These are phyloP conservation scores for Ptychoptera contaminata DNA, from an alignment of 2,888 invertebrate species.

Conservation along the genomic window DNA sequence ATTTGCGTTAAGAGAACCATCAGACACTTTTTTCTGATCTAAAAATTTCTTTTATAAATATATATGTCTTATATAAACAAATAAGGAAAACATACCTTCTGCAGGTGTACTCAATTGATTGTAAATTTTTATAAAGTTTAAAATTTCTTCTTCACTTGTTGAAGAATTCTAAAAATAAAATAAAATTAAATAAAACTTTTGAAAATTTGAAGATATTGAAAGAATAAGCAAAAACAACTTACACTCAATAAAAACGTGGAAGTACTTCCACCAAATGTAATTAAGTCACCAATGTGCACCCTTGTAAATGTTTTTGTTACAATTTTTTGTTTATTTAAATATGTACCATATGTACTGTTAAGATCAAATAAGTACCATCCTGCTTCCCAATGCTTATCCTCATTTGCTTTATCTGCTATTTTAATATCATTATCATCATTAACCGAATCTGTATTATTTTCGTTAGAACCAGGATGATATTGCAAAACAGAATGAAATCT, in stretches of 20 bases:
- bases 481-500: conserved; percentile 77
- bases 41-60: too few relatives aligned
- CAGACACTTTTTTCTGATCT: too few relatives aligned
- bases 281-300: conserved; percentile 74
- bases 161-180: too few relatives aligned
- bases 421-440: conserved; percentile 3
- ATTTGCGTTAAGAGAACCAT: too few relatives aligned
- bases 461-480: conserved; percentile 41
- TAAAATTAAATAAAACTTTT: too few relatives aligned
- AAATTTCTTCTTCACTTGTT: too few relatives aligned
- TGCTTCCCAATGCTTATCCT: conserved; percentile 16
- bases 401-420: background rate
- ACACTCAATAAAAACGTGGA: conserved; percentile 58
- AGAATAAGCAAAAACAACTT: conserved; percentile 1
- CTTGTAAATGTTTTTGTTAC: conserved; percentile 58
- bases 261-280: conserved; percentile 83
- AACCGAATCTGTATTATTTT: conserved; percentile 3
- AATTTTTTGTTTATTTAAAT: conserved; percentile 67
- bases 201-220: too few relatives aligned
- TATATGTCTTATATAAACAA: too few relatives aligned
- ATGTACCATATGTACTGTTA: conserved; percentile 89
- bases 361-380: conserved; percentile 92
- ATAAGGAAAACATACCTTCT: too few relatives aligned
- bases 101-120: too few relatives aligned
- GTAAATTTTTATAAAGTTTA: too few relatives aligned